Evolutionary conservation across 2,797 vertebrate genomes (phyloP).

Genomic region (Eleutherodactylus coqui): DNA sequence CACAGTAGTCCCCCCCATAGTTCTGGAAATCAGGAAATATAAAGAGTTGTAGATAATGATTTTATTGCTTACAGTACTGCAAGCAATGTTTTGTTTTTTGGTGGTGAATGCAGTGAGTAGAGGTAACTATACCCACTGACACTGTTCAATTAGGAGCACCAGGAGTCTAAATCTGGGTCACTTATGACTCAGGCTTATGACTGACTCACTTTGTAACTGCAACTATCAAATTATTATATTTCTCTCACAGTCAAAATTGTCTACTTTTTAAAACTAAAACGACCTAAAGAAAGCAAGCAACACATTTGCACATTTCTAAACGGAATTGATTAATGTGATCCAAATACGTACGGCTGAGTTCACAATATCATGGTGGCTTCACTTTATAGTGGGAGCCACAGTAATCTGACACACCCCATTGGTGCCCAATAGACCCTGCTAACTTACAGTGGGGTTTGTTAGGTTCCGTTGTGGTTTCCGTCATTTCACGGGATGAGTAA

Average conservation of each 20-base stretch:
- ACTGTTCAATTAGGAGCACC: constrained; percentile 7
- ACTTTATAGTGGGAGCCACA: too few relatives aligned
- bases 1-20: neutral
- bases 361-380: too few relatives aligned
- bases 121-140: neutral
- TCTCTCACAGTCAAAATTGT: neutral
- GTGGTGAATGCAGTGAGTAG: neutral
- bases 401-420: too few relatives aligned
- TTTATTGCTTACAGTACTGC: neutral
- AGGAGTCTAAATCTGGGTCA: constrained; percentile 17
- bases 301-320: neutral
- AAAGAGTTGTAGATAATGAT: neutral
- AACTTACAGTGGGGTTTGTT: too few relatives aligned
- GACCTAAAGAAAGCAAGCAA: neutral
- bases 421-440: too few relatives aligned
- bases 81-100: neutral
- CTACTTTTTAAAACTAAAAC: neutral
- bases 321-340: neutral
- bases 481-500: too few relatives aligned
- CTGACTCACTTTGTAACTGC: neutral
- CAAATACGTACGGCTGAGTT: too few relatives aligned
- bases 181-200: neutral
- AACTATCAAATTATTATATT: neutral
- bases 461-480: too few relatives aligned
- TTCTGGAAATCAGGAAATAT: neutral